Conservation (phyloP, 2,797 vertebrate genomes). For the Pseudochirops corinnae region DNA sequence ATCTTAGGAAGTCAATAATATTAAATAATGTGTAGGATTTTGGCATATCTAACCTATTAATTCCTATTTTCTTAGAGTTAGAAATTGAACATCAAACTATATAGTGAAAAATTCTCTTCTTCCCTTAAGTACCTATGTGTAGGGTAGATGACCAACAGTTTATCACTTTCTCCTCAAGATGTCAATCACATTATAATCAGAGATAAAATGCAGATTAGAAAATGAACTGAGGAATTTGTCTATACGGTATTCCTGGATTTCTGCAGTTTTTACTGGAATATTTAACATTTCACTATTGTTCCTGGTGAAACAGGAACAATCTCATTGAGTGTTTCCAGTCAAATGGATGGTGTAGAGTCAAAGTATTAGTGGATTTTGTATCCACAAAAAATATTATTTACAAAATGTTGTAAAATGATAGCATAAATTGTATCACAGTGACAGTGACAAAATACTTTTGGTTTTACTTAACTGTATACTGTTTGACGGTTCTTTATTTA, state of each 20-base stretch:
- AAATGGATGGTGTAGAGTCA: constrained; percentile 43
- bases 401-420: constrained; percentile 22
- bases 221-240: constrained; percentile 27
- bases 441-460: constrained; percentile 20
- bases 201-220: constrained; percentile 27
- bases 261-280: constrained; percentile 24
- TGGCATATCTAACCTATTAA: background rate
- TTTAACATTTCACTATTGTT: constrained; percentile 10
- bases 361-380: background rate
- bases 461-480: constrained; percentile 9
- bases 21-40: constrained; percentile 11
- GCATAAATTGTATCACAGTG: constrained; percentile 10
- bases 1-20: constrained; percentile 11
- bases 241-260: background rate
- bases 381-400: constrained; percentile 27
- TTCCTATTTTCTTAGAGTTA: background rate
- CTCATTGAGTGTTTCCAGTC: constrained; percentile 6
- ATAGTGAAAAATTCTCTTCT: background rate
- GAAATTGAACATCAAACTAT: background rate
- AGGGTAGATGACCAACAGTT: background rate
- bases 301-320: background rate
- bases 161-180: constrained; percentile 2
- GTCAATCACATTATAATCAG: background rate
- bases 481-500: background rate
- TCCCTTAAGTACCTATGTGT: background rate